Base-by-base conservation (phyloP, 2,888 invertebrate species). In the Anodontia alba region DNA sequence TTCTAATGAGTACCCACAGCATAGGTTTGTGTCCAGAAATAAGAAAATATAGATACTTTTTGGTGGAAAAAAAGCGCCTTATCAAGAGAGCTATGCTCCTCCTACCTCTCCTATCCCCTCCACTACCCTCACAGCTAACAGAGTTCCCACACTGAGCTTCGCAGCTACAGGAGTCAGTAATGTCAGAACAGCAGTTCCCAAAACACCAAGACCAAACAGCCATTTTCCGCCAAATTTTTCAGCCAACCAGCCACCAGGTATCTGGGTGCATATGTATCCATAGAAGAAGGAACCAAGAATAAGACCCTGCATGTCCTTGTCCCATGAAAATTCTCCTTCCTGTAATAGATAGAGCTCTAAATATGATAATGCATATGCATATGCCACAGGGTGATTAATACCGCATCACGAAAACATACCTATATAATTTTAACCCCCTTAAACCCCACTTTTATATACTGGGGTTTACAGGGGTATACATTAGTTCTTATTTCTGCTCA, bases 161-260 rank as follows among this genome's bases (percentile, higher is more conserved):
- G 97, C 97, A 5, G 96, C 96, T 88, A 96, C 91, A 0, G 98
- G 98, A 0, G 98, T 98, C 5, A 98, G 90, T 0, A 98, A 92
- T 0, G 98, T 98, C 89, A 98, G 97, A 12, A 97, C 93, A 0
- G 97, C 97, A 0, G 98, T 97, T 20, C 96, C 97, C 0, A 98
- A 95, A 20, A 98, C 97, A 62, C 98, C 98, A 78, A 97, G 95
- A 0, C 97, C 97, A 26, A 98, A 95, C 0, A 97, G 96, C 95
- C 97, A 97, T 94, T 98, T 98, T n/a, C 97, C 98, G 20, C 98
- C 98, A 87, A 97, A 97, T 87, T 96, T 96, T 91, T 97, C 97
- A 0, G 97, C 97, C 38, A 98, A 92, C 90, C 90, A 92, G 1
- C 94, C 94, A 1, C 94, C 94, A 17, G 93, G 93, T 33, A 94